Conservation (phyloP, 2,888 invertebrate genomes). For the Zelleria hepariella region DNA sequence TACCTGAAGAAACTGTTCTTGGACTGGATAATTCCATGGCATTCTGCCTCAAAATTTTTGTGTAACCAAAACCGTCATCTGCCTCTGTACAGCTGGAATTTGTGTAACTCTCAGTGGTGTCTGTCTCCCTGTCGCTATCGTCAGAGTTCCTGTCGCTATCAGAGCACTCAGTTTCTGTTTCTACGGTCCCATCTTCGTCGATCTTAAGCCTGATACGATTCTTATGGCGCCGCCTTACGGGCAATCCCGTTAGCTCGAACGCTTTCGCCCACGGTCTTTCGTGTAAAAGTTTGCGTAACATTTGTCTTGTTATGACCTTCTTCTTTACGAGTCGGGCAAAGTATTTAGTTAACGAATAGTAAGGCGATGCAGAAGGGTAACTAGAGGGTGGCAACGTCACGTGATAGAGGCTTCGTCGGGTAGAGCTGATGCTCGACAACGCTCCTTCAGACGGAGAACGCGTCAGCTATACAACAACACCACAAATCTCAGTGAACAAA, state of each 20-base stretch:
- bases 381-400: conserved; percentile 79
- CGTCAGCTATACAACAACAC: conserved; percentile 48
- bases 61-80: conserved; percentile 27
- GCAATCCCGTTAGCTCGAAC: conserved; percentile 57
- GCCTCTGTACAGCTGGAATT: conserved; percentile 51
- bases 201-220: conserved; percentile 56
- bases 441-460: conserved; percentile 70
- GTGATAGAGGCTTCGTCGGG: conserved; percentile 68
- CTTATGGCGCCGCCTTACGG: conserved; percentile 56
- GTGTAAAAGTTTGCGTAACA: conserved; percentile 83
- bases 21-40: conserved; percentile 67
- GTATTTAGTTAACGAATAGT: conserved; percentile 81
- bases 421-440: conserved; percentile 67
- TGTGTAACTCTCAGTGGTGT: conserved; percentile 52
- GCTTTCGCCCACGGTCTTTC: conserved; percentile 67
- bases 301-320: conserved; percentile 78
- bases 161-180: conserved; percentile 51
- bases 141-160: conserved; percentile 37
- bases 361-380: conserved; percentile 83
- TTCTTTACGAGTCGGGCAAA: conserved; percentile 82
- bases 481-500: background rate
- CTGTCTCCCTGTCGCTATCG: conserved; percentile 52
- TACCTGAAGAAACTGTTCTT: conserved; percentile 58
- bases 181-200: conserved; percentile 55
- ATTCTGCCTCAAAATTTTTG: conserved; percentile 72